A percentile compares a stretch with the other conserved stretches of the same genome.
Conservation (phyloP, 2,888 invertebrate species). For the Torymus tubicola region DNA sequence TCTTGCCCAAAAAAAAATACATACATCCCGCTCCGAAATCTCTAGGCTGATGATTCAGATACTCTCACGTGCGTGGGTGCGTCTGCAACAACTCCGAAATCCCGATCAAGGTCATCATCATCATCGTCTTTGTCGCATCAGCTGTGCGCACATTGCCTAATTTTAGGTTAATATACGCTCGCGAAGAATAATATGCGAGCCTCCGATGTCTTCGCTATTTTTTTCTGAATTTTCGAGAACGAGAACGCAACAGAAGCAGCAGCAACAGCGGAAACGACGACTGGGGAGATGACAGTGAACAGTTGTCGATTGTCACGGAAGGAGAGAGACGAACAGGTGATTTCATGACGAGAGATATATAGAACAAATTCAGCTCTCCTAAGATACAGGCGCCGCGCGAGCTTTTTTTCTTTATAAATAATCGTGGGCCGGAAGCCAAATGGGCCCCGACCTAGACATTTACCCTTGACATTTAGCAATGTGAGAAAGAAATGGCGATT, state of each 20-base stretch:
- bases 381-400: constrained; percentile 41
- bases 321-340: too few species aligned
- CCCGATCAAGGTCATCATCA: too few species aligned
- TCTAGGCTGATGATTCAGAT: too few species aligned
- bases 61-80: too few species aligned
- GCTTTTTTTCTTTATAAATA: constrained; percentile 68
- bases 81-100: too few species aligned
- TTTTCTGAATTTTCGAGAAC: constrained; percentile 10
- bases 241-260: not conserved
- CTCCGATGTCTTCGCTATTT: constrained; percentile 23
- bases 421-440: constrained; percentile 68
- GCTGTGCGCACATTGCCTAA: not conserved
- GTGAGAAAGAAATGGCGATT: constrained; percentile 38
- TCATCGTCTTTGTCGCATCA: not conserved
- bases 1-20: too few species aligned
- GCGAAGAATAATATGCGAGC: not conserved
- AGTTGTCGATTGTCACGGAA: not conserved
- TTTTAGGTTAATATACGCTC: constrained; percentile 31
- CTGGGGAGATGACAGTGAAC: constrained; percentile 9
- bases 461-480: constrained; percentile 72
- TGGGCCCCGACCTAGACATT: constrained; percentile 68
- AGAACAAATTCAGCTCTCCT: not conserved
- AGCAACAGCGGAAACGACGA: not conserved
- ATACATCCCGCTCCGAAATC: too few species aligned
- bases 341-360: not conserved